Evolutionary conservation across 2,113 vertebrate genomes (phyloP).

Genomic region (Polyodon spathula): DNA sequence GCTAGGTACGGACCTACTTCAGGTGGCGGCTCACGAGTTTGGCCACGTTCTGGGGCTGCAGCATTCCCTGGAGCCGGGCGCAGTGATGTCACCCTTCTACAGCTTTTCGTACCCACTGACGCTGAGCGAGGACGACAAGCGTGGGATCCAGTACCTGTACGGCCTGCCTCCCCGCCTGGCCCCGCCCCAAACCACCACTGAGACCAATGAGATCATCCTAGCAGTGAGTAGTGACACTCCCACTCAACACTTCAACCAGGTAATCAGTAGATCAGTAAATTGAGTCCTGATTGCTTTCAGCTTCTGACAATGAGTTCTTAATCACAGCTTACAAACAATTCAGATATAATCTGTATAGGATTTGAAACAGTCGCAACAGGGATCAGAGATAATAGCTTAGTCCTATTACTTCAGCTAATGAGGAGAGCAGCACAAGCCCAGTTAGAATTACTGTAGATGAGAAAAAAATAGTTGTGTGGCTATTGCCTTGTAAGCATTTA

Average conservation of each 20-base stretch:
- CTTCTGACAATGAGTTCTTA: no score
- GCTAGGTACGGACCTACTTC: slow-evolving; percentile 85
- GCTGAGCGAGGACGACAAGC: slow-evolving; percentile 78
- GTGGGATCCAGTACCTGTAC: slow-evolving; percentile 81
- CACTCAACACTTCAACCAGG: no score
- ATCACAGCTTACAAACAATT: no score
- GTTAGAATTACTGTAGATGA: no score
- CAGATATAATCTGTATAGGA: no score
- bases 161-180: slow-evolving; percentile 43
- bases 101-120: slow-evolving; percentile 76
- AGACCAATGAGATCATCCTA: slow-evolving; percentile 51
- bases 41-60: slow-evolving; percentile 85
- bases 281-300: background rate
- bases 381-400: no score
- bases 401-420: no score
- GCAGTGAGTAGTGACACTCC: slow-evolving; percentile 33
- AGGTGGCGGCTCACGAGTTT: slow-evolving; percentile 89
- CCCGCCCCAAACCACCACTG: slow-evolving; percentile 25
- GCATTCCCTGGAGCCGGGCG: slow-evolving; percentile 70
- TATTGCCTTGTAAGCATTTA: background rate
- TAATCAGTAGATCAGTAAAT: no score
- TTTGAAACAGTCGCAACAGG: no score
- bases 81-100: slow-evolving; percentile 89
- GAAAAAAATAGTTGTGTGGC: no score
- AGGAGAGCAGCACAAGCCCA: no score